Conservation (phyloP, 2,113 vertebrate genomes). For the Oreotrochilus melanogaster region DNA sequence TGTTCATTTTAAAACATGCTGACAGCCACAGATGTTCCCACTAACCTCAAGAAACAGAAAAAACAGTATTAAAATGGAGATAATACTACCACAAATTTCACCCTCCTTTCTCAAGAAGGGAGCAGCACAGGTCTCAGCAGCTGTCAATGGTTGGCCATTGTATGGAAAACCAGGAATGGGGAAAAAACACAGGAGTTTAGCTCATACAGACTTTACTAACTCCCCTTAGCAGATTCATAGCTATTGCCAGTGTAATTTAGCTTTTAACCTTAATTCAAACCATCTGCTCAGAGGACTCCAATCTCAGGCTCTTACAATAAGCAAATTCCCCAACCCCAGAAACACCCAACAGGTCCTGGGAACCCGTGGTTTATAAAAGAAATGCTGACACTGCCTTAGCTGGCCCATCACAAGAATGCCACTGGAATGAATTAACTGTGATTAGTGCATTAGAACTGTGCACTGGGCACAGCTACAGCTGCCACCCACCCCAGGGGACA, state of each 20-base stretch:
- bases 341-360: neutral
- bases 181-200: neutral
- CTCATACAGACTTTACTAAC: neutral
- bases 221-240: neutral
- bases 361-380: conserved; percentile 26
- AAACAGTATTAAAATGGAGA: neutral
- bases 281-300: neutral
- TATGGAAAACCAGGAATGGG: neutral
- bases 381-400: conserved; percentile 27
- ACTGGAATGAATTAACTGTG: neutral
- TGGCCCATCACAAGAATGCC: conserved; percentile 1
- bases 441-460: neutral
- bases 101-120: neutral
- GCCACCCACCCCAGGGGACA: rapidly evolving
- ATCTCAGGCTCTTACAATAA: neutral
- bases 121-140: neutral
- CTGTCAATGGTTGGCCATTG: neutral
- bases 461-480: no score
- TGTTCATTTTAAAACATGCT: neutral
- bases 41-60: neutral
- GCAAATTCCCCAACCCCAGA: neutral
- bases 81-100: neutral
- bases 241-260: neutral
- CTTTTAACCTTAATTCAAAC: neutral
- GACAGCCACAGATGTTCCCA: neutral